Evolutionary conservation across 2,113 vertebrate genomes (phyloP).

Genomic region (Pogonocichla stellata): DNA sequence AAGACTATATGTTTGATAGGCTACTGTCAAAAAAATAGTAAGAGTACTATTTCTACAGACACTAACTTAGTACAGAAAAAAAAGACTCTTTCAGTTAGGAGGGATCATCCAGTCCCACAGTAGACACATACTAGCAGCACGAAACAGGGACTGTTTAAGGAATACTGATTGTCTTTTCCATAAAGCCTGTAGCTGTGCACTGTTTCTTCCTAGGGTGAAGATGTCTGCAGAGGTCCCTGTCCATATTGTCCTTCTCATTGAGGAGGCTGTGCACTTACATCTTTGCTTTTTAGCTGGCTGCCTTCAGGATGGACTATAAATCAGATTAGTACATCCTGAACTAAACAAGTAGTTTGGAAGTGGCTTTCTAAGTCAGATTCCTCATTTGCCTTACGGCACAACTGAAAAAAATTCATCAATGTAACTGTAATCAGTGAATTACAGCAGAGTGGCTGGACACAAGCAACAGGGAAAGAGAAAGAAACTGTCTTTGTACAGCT

Average conservation of each 20-base stretch:
- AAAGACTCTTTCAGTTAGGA: neutral
- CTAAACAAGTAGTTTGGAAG: neutral
- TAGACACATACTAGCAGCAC: neutral
- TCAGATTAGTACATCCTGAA: neutral
- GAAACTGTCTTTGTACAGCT: neutral
- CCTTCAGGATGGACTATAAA: neutral
- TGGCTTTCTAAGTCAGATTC: neutral
- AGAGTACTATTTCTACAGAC: neutral
- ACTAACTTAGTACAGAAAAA: neutral
- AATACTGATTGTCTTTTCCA: neutral
- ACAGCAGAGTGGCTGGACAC: neutral
- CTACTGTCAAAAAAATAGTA: neutral
- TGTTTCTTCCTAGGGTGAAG: neutral
- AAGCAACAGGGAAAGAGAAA: neutral
- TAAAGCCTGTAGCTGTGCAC: neutral
- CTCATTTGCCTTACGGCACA: neutral
- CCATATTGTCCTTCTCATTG: accelerated
- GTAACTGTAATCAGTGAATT: neutral
- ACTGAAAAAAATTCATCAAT: neutral
- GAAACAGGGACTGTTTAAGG: neutral
- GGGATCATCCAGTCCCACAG: neutral
- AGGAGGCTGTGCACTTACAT: neutral
- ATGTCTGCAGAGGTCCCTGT: neutral
- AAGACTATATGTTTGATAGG: neutral
- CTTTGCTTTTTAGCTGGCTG: neutral